These are phyloP conservation scores for Champsocephalus gunnari DNA, from an alignment of 2,797 vertebrate species.

Conservation along the genomic window DNA sequence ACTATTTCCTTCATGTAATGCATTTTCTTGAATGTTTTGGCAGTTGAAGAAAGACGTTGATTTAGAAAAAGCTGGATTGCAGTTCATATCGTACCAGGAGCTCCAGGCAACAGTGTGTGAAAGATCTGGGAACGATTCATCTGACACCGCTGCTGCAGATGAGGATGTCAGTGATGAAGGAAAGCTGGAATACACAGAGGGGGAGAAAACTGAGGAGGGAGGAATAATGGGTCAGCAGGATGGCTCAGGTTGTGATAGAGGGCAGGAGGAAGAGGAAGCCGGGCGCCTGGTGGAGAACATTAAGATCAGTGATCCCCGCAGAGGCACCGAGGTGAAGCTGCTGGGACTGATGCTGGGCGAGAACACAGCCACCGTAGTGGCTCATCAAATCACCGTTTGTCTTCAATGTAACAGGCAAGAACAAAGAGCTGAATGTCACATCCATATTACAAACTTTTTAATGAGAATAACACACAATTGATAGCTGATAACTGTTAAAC, in stretches of 20 bases:
- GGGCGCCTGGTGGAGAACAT: slow-evolving; percentile 81
- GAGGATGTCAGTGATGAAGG: slow-evolving; percentile 6
- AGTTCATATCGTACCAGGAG: slow-evolving; percentile 87
- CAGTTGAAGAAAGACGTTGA: slow-evolving; percentile 89
- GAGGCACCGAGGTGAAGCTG: slow-evolving; percentile 87
- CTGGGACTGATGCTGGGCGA: slow-evolving; percentile 85
- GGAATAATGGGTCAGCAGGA: slow-evolving; percentile 40
- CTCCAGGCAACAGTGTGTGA: slow-evolving; percentile 80
- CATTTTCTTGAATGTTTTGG: slow-evolving; percentile 9
- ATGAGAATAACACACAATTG: background rate
- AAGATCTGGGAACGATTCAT: slow-evolving; percentile 27
- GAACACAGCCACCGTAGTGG: slow-evolving; percentile 82
- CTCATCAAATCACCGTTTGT: slow-evolving; percentile 81
- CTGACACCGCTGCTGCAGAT: background rate
- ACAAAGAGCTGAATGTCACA: background rate
- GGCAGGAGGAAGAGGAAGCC: slow-evolving; percentile 48
- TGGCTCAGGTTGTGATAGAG: slow-evolving; percentile 40
- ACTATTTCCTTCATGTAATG: background rate
- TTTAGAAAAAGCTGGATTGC: slow-evolving; percentile 84
- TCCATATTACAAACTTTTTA: background rate
- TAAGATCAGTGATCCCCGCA: slow-evolving; percentile 78
- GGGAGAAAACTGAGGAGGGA: slow-evolving; percentile 13
- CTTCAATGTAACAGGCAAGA: slow-evolving; percentile 85
- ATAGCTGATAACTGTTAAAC: too few species aligned
- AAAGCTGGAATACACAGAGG: slow-evolving; percentile 22